These are phyloP conservation scores for Augochlorella aurata DNA, from an alignment of 2,888 invertebrate genomes.

Conservation along the genomic window DNA sequence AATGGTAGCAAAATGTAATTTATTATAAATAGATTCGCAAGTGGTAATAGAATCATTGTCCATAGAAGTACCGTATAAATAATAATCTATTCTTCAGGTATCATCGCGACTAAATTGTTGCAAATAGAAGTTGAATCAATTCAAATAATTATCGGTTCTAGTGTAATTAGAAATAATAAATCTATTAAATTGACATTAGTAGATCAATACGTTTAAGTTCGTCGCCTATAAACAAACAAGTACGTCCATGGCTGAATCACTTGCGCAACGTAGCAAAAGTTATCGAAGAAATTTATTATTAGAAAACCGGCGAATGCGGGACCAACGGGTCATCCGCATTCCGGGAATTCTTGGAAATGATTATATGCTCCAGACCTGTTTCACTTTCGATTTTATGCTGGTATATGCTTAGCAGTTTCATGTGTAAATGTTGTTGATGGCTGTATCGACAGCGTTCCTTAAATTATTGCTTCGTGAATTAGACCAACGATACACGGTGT, in stretches of 20 bases:
- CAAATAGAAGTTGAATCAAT: background rate
- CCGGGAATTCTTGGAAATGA: slow-evolving; percentile 9
- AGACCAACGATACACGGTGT: background rate
- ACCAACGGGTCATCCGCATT: slow-evolving; percentile 21
- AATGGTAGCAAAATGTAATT: background rate
- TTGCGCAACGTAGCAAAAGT: slow-evolving; percentile 41
- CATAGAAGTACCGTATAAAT: background rate
- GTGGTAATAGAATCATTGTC: background rate
- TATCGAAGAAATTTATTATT: slow-evolving; percentile 40
- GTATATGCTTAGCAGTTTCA: background rate
- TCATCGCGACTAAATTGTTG: background rate
- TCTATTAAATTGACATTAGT: background rate
- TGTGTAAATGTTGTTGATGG: background rate
- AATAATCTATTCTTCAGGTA: background rate
- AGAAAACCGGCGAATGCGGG: slow-evolving; percentile 19
- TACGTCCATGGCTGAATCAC: background rate
- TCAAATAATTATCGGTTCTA: background rate
- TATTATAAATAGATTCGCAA: background rate
- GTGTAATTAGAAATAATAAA: background rate
- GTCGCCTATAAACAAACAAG: slow-evolving; percentile 27
- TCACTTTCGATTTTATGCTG: background rate
- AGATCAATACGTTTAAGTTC: background rate
- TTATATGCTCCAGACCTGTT: background rate
- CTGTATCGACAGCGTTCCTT: background rate
- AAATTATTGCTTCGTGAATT: background rate